Evolutionary conservation across 2,888 invertebrate species (phyloP), one percentile per base, ranked within the genome.

Genomic region (Embidobia sp.): DNA sequence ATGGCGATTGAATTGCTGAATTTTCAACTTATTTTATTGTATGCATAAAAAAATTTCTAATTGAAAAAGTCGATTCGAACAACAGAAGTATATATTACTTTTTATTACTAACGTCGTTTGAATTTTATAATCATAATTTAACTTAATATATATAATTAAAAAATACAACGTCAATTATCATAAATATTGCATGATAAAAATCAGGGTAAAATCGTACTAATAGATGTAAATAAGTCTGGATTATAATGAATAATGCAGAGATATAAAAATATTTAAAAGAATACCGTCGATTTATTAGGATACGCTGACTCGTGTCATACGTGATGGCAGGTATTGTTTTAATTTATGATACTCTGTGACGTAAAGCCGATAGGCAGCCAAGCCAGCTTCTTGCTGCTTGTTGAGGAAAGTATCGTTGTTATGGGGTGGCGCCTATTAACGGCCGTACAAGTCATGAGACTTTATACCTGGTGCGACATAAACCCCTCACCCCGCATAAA

Each of bases 381-480:
- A 73, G 27, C 27, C 46, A 59, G 33, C 51, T 69, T 40, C 67
- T 64, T 59, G 44, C 33, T 66, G 44, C 18, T 49, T 44, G 46
- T 37, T 73, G 63, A 78, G 59, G 69, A 66, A 72, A 64, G 77
- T 78, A 79, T 80, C 78, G 59, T 73, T 79, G 77, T 81, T 70
- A 79, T 48, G 73, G 79, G 80, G 83, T 81, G 79, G 78, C 80
- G 80, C 67, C 78, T 82, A 85, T 87, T 86, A 88, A 85, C 77
- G 80, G 73, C 51, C 57, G 67, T 83, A 85, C 86, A 85, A 80
- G 86, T 78, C 81, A 85, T 77, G 78, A 83, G 82, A 83, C 85
- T 88, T 88, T 86, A 86, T 88, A 88, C 88, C 87, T 86, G 86
- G 74, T 73, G 87, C 81, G 85, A 85, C 83, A 80, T 82, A 82